Evolutionary conservation across 2,113 vertebrate species (phyloP).

Genomic region (Tenebrosternarchus preto): DNA sequence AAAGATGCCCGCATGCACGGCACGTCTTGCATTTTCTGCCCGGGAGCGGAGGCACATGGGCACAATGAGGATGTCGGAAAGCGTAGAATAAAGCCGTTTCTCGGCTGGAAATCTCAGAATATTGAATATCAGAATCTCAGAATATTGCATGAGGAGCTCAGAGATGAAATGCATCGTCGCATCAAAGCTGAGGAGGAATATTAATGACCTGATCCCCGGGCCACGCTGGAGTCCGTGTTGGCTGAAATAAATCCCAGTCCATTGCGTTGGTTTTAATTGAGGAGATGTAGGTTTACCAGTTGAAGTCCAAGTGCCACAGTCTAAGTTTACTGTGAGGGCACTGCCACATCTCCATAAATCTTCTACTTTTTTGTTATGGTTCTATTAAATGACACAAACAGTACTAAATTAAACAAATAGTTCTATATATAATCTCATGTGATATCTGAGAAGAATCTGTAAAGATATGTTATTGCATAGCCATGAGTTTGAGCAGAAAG

Average conservation of each 20-base stretch:
- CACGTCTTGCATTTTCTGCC: no score
- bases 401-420: no score
- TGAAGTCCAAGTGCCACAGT: slow-evolving; percentile 23
- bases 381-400: no score
- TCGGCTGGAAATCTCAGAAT: slow-evolving; percentile 11
- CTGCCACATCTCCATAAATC: slow-evolving; percentile 7
- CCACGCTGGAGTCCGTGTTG: slow-evolving; percentile 4
- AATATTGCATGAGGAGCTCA: slow-evolving; percentile 4
- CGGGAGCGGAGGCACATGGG: background rate
- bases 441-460: slow-evolving; percentile 1
- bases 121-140: background rate
- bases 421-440: no score
- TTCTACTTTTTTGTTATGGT: no score
- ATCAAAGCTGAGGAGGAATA: slow-evolving; percentile 22
- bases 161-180: slow-evolving; percentile 29
- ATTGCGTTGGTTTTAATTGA: slow-evolving; percentile 30
- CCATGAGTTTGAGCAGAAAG: background rate
- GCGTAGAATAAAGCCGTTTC: no score
- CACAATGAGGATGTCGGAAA: background rate
- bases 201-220: slow-evolving; percentile 32
- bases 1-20: background rate
- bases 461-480: background rate
- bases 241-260: slow-evolving; percentile 44
- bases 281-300: slow-evolving; percentile 3
- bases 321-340: background rate